Evolutionary conservation across 2,888 invertebrate genomes (phyloP), one percentile per base, ranked within the genome.

Genomic region (Troides helena): DNA sequence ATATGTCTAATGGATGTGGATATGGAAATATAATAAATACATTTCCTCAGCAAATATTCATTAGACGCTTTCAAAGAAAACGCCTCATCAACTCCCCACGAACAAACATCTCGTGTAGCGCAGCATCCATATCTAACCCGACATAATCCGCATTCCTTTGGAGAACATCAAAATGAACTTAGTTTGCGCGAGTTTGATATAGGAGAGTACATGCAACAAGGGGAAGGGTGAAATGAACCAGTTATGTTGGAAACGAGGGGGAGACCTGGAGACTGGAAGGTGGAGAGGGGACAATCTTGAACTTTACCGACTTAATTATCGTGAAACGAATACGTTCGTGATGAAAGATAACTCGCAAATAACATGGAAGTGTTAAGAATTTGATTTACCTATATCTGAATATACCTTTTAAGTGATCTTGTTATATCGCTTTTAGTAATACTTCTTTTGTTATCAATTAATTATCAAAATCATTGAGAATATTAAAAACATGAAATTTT

Each of bases 221-320:
- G 70, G 77, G 78, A 79, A 77, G 83, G 86, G 83, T 82, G 75
- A 80, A 81, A 83, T 81, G 77, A 84, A 81, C 84, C 83, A 80
- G 83, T 82, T 85, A 84, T 78, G 80, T 80, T 77, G 58, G 74
- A 80, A 83, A 80, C 78, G 78, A 79, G 80, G 79, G 80, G 79
- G 72, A 68, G 72, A 62, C 70, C 71, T 73, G 67, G 70, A 65
- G 67, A 65, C 50, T 57, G 56, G 65, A 30, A 56, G 50, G 23
- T 61, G 53, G 53, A 57, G 50, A 21, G 23, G 73, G 73, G 74
- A 76, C 75, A 74, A 74, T 75, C 74, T 75, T 71, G 63, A 70
- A 73, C 72, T 74, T 75, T 73, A 70, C 68, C 74, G 71, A 74
- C 68, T 75, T 69, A 75, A 75, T 75, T 75, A 75, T 72, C 72